Base-by-base conservation (phyloP, 2,797 vertebrate species). In the Rhynchotus rufescens region DNA sequence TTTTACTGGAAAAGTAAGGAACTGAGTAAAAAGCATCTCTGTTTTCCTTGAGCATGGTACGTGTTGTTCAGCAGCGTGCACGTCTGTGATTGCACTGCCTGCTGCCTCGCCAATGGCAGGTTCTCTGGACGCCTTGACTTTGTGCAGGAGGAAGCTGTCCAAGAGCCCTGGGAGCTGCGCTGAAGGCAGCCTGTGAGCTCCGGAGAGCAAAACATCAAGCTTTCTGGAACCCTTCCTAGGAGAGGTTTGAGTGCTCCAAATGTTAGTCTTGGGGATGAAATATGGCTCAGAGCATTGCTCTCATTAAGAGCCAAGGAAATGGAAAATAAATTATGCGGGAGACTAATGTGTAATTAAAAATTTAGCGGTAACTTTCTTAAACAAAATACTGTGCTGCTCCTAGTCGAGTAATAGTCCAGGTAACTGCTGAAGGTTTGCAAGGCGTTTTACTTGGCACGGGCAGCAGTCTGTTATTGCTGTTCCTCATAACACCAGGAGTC, bases 61-160 rank as follows among this genome's bases (percentile, higher is more conserved):
- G 0, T 94, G 80, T 75, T 94, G 92, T 93, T 87, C 90, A 42
- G 10, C 56, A 80, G 59, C 38, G 32, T 32, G 79, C 86, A 80
- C 25, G 47, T 93, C 92, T 78, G 51, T 75, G 91, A 91, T 91
- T 91, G 87, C 88, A 40, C 54, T 32, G 56, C 60, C 71, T 93
- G 79, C 92, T 83, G 91, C 88, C 79, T 57, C 80, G 89, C 80
- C 85, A 61, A 8, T 82, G 76, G 79, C 92, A 96, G 88, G 78
- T 96, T 86, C 78, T 89, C 72, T 6, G 25, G 75, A 80, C 78
- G 77, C 51, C 65, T 77, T 88, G 80, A 52, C 67, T 59, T 65
- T 45, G n/a, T 28, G 68, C 23, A 26, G 86, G 59, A 84, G 80
- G 75, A 95, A 81, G 38, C 86, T 78, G 67, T 94, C 90, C 88